phyloP scores from a whole-genome alignment of 2,888 invertebrate species.

The Pollenia labialis region DNA sequence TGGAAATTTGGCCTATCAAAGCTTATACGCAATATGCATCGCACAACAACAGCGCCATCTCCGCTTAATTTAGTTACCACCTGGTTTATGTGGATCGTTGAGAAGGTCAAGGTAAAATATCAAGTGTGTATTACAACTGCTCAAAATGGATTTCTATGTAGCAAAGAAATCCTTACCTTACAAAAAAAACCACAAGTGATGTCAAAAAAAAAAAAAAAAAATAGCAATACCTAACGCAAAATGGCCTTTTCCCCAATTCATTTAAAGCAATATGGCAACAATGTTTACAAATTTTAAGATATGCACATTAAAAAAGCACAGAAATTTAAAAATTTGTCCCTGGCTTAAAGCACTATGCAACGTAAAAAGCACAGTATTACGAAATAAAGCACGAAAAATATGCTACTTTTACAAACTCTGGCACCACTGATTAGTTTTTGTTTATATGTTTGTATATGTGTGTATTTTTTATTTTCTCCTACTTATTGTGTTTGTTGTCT shows the following conservation, averaged over 20 bases:
- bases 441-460: slow-evolving; percentile 32
- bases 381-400: background rate
- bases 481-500: slow-evolving; percentile 76
- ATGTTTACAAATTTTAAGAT: slow-evolving; percentile 28
- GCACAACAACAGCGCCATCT: slow-evolving; percentile 98
- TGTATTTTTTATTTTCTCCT: slow-evolving; percentile 66
- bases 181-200: slow-evolving; percentile 26
- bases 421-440: slow-evolving; percentile 4
- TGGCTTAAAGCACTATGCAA: slow-evolving; percentile 18
- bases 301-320: slow-evolving; percentile 26
- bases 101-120: slow-evolving; percentile 89
- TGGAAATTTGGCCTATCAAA: slow-evolving; percentile 99
- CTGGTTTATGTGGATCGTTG: slow-evolving; percentile 94
- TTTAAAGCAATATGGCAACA: slow-evolving; percentile 83
- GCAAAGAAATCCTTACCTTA: slow-evolving; percentile 54
- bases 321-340: background rate
- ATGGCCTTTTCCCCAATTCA: slow-evolving; percentile 83
- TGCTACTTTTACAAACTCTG: background rate
- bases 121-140: slow-evolving; percentile 78
- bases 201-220: slow-evolving; percentile 27
- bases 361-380: background rate
- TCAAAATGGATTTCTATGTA: slow-evolving; percentile 64
- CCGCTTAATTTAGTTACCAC: slow-evolving; percentile 98
- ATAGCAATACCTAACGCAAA: slow-evolving; percentile 27
- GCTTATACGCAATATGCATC: slow-evolving; percentile 98